Base-by-base conservation (phyloP, 2,113 vertebrate genomes). In the Tympanuchus pallidicinctus region DNA sequence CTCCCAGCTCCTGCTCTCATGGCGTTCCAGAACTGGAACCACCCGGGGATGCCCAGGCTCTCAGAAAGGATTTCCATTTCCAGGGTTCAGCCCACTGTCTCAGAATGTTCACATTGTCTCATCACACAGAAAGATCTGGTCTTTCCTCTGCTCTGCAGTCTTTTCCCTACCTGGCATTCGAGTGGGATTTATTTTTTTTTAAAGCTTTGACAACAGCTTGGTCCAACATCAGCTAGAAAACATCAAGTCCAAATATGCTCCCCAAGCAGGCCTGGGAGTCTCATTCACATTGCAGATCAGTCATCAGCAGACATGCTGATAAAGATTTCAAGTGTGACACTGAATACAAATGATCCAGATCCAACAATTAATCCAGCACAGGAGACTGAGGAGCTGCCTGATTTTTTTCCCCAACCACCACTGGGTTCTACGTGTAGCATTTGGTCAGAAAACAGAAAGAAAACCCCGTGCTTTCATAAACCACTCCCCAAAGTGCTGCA, bases 241-340 rank as follows among this genome's bases (percentile, higher is more conserved):
- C 72, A 85, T 48, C 86, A 52, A 93, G 50, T 86, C 65, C 76
- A 75, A 91, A 89, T n/a, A 54, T 3, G 75, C 82, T 91, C 93
- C 61, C 60, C 11, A 18, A 78, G 47, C 77, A 72, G 63, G 71
- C 86, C 83, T n/a, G 60, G 60, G 75, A 95, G 83, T 45, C 81
- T 94, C 89, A 94, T 85, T 94, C 88, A 69, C 88, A 82, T 78
- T 87, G 82, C 89, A 89, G 92, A 90, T 90, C 89, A 93, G 82
- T 75, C 92, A 92, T 57, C 10, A 1, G 83, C 92, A 84, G 95
- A 81, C 59, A 1, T 19, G 50, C 86, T 83, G 96, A 92, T 90
- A 70, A 88, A 94, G 91, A 93, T 82, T 94, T 88, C 77, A 22
- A 79, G 92, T 70, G 81, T 92, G 93, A 79, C 89, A 89, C 90